Evolutionary conservation across 2,797 vertebrate genomes (phyloP).

Genomic region (Liparis tanakae): DNA sequence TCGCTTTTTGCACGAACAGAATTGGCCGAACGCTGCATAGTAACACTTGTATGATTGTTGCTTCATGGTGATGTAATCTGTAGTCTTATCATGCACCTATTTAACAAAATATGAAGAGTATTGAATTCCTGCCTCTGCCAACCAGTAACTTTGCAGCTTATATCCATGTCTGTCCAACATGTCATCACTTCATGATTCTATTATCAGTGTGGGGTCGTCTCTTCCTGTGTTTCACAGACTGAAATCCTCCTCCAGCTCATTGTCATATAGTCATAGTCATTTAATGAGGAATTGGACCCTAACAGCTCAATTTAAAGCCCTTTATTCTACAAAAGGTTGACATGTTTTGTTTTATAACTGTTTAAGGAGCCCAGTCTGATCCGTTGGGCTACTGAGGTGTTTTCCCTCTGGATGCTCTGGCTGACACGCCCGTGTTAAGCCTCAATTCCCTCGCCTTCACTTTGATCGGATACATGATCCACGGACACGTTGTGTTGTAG

Average conservation of each 20-base stretch:
- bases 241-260: background rate
- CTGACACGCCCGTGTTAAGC: no score
- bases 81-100: background rate
- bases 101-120: background rate
- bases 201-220: background rate
- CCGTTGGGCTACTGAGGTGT: no score
- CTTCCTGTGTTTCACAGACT: background rate
- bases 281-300: no score
- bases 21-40: constrained; percentile 30
- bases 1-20: constrained; percentile 18
- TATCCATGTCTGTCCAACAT: background rate
- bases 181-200: background rate
- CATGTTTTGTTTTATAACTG: background rate
- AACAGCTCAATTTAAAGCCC: background rate
- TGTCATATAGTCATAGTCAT: no score
- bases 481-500: no score
- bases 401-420: no score
- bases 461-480: no score
- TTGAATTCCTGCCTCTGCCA: background rate
- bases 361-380: no score
- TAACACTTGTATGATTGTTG: constrained; percentile 19
- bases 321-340: background rate
- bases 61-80: background rate
- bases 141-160: background rate
- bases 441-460: no score